A percentile compares a stretch with the other conserved stretches of the same genome.
These are phyloP conservation scores for Brenthis hecate DNA, from an alignment of 2,888 invertebrate species.

Conservation along the genomic window DNA sequence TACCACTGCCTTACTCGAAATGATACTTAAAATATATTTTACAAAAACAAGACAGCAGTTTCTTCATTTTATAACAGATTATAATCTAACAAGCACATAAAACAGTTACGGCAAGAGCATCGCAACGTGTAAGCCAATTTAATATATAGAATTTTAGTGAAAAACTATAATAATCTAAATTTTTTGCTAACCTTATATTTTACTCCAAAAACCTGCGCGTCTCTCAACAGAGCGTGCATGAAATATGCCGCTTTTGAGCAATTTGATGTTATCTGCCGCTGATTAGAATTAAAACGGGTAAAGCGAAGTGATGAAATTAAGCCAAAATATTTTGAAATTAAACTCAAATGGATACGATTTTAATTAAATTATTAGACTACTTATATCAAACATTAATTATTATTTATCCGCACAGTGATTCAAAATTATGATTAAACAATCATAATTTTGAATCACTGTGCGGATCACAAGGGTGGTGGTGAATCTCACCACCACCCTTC, in stretches of 20 bases:
- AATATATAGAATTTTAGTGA: slow-evolving; percentile 19
- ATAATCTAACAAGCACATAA: neutral
- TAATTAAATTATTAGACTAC: slow-evolving; percentile 6
- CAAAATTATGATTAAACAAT: too few relatives aligned
- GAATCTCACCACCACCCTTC: too few relatives aligned
- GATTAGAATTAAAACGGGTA: slow-evolving; percentile 28
- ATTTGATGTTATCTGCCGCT: slow-evolving; percentile 36
- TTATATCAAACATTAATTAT: neutral
- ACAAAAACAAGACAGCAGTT: too few relatives aligned
- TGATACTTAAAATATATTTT: too few relatives aligned
- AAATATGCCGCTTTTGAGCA: slow-evolving; percentile 37
- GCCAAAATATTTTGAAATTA: slow-evolving; percentile 26
- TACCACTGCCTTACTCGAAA: too few relatives aligned
- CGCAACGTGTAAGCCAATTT: neutral
- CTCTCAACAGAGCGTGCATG: slow-evolving; percentile 37
- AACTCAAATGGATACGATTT: slow-evolving; percentile 2
- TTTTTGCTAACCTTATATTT: slow-evolving; percentile 9
- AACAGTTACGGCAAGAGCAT: neutral
- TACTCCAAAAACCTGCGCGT: slow-evolving; percentile 19
- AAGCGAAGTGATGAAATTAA: slow-evolving; percentile 28
- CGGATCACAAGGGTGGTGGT: too few relatives aligned
- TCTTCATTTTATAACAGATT: slow-evolving; percentile 1
- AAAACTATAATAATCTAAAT: slow-evolving; percentile 12
- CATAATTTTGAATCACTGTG: too few relatives aligned
- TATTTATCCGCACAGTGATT: too few relatives aligned